A percentile compares a stretch with the other conserved stretches of the same genome.
Evolutionary conservation across 1,140 invertebrate genomes (phyloP).

Genomic region (Steinernema feltiae): DNA sequence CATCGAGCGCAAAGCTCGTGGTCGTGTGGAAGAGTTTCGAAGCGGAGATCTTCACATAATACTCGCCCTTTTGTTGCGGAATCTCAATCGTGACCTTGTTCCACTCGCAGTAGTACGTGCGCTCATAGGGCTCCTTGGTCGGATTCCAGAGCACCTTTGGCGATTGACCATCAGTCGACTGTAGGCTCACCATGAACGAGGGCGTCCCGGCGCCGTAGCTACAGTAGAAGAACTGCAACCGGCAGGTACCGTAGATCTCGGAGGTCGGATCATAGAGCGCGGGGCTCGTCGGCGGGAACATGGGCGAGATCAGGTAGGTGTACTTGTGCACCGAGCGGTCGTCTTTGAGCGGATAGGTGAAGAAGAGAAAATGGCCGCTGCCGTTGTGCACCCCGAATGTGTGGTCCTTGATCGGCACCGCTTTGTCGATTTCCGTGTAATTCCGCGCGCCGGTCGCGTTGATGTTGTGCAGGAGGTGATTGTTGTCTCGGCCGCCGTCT

Average conservation of each 20-base stretch:
- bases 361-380: slow-evolving; percentile 1
- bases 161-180: not conserved
- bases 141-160: not conserved
- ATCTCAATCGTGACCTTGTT: not conserved
- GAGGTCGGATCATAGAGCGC: not conserved
- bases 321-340: not conserved
- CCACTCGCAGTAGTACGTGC: not conserved
- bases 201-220: not conserved
- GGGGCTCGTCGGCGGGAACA: not conserved
- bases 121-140: not conserved
- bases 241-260: not conserved
- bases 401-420: not conserved
- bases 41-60: not conserved
- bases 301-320: not conserved
- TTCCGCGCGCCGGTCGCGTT: not conserved
- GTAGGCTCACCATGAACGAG: not conserved
- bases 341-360: not conserved
- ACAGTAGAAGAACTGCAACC: not conserved
- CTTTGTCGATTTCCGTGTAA: not conserved
- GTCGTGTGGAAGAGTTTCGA: not conserved
- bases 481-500: not conserved
- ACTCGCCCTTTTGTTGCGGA: not conserved
- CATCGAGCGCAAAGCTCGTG: not conserved
- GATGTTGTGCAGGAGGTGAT: not conserved
- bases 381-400: not conserved